Conservation (phyloP, 1,140 invertebrate species). For the Drosophila persimilis region DNA sequence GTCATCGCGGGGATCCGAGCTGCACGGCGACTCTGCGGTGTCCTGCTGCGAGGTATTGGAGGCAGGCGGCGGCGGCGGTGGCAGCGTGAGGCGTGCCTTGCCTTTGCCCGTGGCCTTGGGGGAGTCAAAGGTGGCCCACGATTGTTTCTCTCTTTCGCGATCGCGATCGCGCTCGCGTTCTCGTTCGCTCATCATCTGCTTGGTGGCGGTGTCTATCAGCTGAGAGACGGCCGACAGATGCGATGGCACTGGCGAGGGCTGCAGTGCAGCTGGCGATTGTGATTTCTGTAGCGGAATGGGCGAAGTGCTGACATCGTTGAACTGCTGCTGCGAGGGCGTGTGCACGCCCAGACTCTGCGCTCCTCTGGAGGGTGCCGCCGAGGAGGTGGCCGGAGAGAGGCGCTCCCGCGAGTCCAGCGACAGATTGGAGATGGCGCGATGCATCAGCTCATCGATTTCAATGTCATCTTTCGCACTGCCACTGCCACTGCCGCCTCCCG, state of each 20-base stretch:
- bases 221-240: slow-evolving; percentile 74
- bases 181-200: slow-evolving; percentile 63
- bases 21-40: slow-evolving; percentile 88
- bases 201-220: slow-evolving; percentile 76
- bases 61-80: slow-evolving; percentile 64
- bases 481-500: slow-evolving; percentile 22
- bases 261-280: slow-evolving; percentile 51
- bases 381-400: slow-evolving; percentile 67
- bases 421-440: slow-evolving; percentile 80
- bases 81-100: slow-evolving; percentile 59
- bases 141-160: slow-evolving; percentile 62
- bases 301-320: slow-evolving; percentile 81
- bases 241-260: slow-evolving; percentile 80
- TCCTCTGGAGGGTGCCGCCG: slow-evolving; percentile 51
- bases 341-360: slow-evolving; percentile 29
- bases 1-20: slow-evolving; percentile 89
- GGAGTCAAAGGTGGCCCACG: slow-evolving; percentile 82
- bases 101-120: slow-evolving; percentile 71
- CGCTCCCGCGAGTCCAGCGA: slow-evolving; percentile 79
- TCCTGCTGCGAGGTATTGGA: slow-evolving; percentile 82
- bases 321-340: slow-evolving; percentile 63
- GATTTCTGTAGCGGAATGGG: slow-evolving; percentile 79
- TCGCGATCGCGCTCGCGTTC: slow-evolving; percentile 29
- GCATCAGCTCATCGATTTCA: slow-evolving; percentile 82
- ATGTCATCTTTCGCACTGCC: slow-evolving; percentile 69